Base-by-base conservation (phyloP, 1,140 invertebrate species). In the Aphaenogaster floridana region DNA sequence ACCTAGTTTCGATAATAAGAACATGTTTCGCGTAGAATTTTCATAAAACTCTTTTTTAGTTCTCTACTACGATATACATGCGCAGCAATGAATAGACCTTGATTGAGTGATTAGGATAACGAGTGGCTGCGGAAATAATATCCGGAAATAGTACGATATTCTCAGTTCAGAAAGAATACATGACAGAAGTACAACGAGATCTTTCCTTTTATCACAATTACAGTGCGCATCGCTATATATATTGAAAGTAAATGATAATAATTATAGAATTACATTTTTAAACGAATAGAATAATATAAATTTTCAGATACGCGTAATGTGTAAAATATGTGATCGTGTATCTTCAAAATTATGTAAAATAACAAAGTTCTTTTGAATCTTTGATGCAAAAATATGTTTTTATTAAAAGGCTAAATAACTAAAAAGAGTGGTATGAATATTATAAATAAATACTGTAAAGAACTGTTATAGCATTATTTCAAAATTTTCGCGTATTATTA, bases 1-100 rank as follows among this genome's bases (percentile, higher is more conserved):
- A 84, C 69, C 80, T 28, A 84, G 17, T 84, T 84, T 84, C 5
- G 42, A 2, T 74, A 61, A 84, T 74, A 63, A 63, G 57, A 76
- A 39, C 17, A 36, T 48, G 17, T 59, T 39, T 71, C 21, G 9
- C 36, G 39, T 83, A 74, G 34, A 36, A 84, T 61, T 48, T 83
- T 84, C 11, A 61, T 61, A 34, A 59, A 28, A 72, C n/a, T 13
- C 69, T 69, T 42, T 54, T 81, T 42, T 59, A 61, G 28, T 66
- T 48, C 3, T 74, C 21, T 48, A 61, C n/a, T 15, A 50, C 2
- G 6, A 8, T 59, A 39, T 0, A 72, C 7, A 42, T n/a, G 28
- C 42, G 13, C 42, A 15, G 21, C 28, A 36, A 9, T 63, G 69
- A 84, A 84, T 84, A 63, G 80, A 83, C 42, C 42, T 50, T 84